Evolutionary conservation across 2,888 invertebrate species (phyloP), one percentile per base, ranked within the genome.

Genomic region (Cryptocephalus primarius): DNA sequence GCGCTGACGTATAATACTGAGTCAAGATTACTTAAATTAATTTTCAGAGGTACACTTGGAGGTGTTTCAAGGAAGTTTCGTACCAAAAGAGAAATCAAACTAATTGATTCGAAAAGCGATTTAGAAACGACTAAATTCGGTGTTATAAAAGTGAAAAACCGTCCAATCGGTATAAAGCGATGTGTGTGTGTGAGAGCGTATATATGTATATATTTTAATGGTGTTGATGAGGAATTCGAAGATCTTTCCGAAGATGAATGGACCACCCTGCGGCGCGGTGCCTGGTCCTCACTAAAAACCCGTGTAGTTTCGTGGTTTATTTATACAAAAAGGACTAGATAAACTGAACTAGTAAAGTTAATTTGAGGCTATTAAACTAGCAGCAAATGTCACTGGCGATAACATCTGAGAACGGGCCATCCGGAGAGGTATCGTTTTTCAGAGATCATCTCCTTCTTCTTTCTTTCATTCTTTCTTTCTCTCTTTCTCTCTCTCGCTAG

Each of bases 311-410:
- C 48, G 49, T 51, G 54, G 54, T 54, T 52, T 52, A 53, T 55
- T 54, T 51, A 51, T 48, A 51, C 49, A 54, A 55, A 53, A 52
- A 51, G 49, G 47, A 55, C 55, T 54, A 58, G 61, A 61, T 61
- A 61, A 56, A 56, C 54, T 49, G 58, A 57, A 59, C 62, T 62
- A 62, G 60, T 60, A 62, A 63, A 62, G 63, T 63, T 63, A 63
- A 63, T 63, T 62, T 62, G 62, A 58, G 55, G 59, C 63, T 62
- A 62, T 63, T 62, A 62, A 63, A 63, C 62, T 62, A 61, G 63
- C 63, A 61, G 56, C 63, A 60, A 62, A 60, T 62, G 63, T 61
- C 63, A 61, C 55, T 49, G 53, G 44, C 54, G 59, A 59, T 59
- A 56, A 50, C 48, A 59, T 42, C 42, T 42, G 32, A 10, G 40